Evolutionary conservation across 1,140 invertebrate genomes (phyloP).

Genomic region (Apis florea): DNA sequence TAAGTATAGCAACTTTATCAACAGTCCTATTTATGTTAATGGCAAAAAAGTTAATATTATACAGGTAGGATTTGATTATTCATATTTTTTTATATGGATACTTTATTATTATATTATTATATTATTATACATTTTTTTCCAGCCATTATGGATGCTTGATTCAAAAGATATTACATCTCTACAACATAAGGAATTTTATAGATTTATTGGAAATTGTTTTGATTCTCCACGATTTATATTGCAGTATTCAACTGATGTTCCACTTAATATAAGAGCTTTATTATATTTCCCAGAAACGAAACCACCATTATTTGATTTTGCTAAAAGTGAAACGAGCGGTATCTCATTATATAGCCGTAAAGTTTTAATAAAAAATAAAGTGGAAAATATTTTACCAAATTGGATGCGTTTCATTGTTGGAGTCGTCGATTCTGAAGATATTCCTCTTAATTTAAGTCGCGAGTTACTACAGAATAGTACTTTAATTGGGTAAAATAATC

Average conservation of each 20-base stretch:
- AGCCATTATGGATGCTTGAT: constrained; percentile 96
- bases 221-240: constrained; percentile 91
- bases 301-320: constrained; percentile 94
- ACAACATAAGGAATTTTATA: constrained; percentile 95
- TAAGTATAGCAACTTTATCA: constrained; percentile 98
- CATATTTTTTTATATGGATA: neutral
- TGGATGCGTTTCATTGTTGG: constrained; percentile 97
- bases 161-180: constrained; percentile 92
- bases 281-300: constrained; percentile 96
- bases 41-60: constrained; percentile 92
- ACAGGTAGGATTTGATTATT: constrained; percentile 81
- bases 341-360: constrained; percentile 95
- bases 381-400: constrained; percentile 95
- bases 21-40: constrained; percentile 95
- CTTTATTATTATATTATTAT: neutral
- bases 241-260: constrained; percentile 94
- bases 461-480: constrained; percentile 97
- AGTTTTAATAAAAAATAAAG: constrained; percentile 93
- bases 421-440: constrained; percentile 98
- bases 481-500: constrained; percentile 87
- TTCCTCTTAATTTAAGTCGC: constrained; percentile 97
- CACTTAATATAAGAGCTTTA: constrained; percentile 93
- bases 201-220: constrained; percentile 91
- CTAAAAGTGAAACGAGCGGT: constrained; percentile 89
- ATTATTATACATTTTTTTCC: constrained; percentile 64